Percentiles rank a stretch among this genome's conserved stretches.
These are phyloP conservation scores for Actinemys pallida DNA, from an alignment of 2,113 vertebrate genomes.

Conservation along the genomic window DNA sequence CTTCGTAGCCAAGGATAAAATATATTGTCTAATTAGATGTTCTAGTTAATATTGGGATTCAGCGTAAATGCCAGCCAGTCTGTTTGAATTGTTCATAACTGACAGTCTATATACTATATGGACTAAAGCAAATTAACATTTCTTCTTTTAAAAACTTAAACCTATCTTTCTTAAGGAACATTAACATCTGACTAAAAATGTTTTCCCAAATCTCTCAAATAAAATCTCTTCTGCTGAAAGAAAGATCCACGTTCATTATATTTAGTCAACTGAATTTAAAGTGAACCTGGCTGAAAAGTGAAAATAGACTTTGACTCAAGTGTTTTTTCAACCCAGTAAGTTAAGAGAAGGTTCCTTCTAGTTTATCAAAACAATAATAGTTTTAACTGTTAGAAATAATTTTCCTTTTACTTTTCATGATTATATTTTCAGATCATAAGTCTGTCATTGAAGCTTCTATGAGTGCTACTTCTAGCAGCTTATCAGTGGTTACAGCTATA, in stretches of 20 bases:
- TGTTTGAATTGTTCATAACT: constrained; percentile 46
- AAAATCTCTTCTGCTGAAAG: constrained; percentile 40
- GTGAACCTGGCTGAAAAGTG: constrained; percentile 35
- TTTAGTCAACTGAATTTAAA: constrained; percentile 33
- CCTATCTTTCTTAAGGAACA: not conserved
- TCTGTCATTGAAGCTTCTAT: constrained; percentile 34
- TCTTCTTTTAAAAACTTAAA: constrained; percentile 29
- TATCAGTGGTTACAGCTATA: constrained; percentile 60
- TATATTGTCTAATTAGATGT: not conserved
- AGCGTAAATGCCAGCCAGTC: constrained; percentile 19
- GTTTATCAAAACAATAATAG: not conserved
- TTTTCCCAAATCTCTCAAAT: constrained; percentile 20
- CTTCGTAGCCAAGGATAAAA: too few relatives aligned
- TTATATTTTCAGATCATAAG: constrained; percentile 41
- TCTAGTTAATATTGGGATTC: constrained; percentile 25
- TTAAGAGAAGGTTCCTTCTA: not conserved
- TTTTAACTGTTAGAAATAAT: not conserved
- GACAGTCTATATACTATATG: constrained; percentile 34
- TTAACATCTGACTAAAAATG: constrained; percentile 30
- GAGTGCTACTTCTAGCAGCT: constrained; percentile 63
- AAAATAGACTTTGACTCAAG: constrained; percentile 20
- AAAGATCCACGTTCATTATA: constrained; percentile 29
- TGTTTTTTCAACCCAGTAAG: not conserved
- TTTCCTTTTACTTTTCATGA: constrained; percentile 16
- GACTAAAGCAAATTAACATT: constrained; percentile 46